Conservation (phyloP, 2,797 vertebrate genomes). For the Peromyscus eremicus region DNA sequence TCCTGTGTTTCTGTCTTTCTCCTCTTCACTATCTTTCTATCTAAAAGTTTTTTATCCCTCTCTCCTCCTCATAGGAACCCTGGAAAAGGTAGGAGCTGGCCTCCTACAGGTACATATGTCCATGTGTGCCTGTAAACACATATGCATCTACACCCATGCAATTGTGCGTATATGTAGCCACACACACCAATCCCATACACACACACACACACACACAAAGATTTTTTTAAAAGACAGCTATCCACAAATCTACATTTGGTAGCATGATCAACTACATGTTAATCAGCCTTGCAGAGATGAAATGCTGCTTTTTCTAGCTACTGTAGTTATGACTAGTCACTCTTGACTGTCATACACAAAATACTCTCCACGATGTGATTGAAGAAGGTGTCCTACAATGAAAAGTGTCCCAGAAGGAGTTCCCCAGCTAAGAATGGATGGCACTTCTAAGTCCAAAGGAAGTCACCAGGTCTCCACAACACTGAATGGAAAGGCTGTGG, state of each 20-base stretch:
- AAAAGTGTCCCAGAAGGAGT: neutral
- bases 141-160: too few species aligned
- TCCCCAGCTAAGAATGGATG: neutral
- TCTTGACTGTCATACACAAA: slow-evolving; percentile 17
- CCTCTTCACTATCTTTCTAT: too few species aligned
- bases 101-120: too few species aligned
- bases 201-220: neutral
- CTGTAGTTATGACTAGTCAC: neutral
- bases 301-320: neutral
- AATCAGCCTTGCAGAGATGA: neutral
- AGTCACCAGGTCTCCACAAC: neutral
- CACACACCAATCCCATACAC: neutral
- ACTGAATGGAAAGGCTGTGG: neutral
- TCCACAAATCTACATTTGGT: neutral
- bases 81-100: too few species aligned
- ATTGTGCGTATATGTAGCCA: neutral
- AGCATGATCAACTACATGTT: neutral
- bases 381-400: neutral
- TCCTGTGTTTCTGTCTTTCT: too few species aligned
- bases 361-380: neutral
- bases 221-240: neutral
- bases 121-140: neutral
- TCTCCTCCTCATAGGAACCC: too few species aligned
- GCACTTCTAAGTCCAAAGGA: neutral
- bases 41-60: too few species aligned